Evolutionary conservation across 2,888 invertebrate species (phyloP).

Genomic region (Euproctis similis): DNA sequence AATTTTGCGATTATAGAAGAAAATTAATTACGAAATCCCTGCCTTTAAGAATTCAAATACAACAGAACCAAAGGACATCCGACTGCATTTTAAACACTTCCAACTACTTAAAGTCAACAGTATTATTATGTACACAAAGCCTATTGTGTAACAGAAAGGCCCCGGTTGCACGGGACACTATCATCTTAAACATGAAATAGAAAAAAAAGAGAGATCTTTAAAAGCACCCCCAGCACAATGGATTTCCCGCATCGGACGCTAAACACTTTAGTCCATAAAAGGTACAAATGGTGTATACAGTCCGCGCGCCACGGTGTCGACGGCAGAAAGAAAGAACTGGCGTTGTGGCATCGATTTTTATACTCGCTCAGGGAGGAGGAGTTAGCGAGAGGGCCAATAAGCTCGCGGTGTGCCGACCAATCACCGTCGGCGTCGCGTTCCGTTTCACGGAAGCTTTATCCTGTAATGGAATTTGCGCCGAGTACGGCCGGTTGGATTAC

Average conservation of each 20-base stretch:
- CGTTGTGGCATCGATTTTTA: constrained; percentile 70
- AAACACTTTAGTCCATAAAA: constrained; percentile 69
- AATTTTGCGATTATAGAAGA: too few species aligned
- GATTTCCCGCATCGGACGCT: constrained; percentile 60
- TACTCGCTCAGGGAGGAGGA: constrained; percentile 65
- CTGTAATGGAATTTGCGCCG: constrained; percentile 72
- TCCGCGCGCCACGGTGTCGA: constrained; percentile 15
- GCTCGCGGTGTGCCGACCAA: constrained; percentile 66
- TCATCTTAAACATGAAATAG: constrained; percentile 39
- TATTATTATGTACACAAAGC: constrained; percentile 8
- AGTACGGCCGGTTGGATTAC: constrained; percentile 57
- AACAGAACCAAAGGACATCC: too few species aligned
- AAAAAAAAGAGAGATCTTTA: constrained; percentile 37
- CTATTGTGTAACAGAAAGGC: constrained; percentile 13
- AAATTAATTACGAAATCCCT: too few species aligned
- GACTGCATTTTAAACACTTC: constrained; percentile 1
- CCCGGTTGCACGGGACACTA: constrained; percentile 24
- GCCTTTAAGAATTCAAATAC: too few species aligned
- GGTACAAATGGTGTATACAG: constrained; percentile 54
- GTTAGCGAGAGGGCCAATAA: constrained; percentile 63
- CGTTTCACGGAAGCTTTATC: constrained; percentile 50
- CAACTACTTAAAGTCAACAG: constrained; percentile 2
- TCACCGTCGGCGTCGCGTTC: constrained; percentile 49
- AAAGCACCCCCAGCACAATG: constrained; percentile 38
- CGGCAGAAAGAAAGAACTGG: constrained; percentile 54